Evolutionary conservation across 2,888 invertebrate species (phyloP), one percentile per base, ranked within the genome.

Genomic region (Drosophila mulleri): DNA sequence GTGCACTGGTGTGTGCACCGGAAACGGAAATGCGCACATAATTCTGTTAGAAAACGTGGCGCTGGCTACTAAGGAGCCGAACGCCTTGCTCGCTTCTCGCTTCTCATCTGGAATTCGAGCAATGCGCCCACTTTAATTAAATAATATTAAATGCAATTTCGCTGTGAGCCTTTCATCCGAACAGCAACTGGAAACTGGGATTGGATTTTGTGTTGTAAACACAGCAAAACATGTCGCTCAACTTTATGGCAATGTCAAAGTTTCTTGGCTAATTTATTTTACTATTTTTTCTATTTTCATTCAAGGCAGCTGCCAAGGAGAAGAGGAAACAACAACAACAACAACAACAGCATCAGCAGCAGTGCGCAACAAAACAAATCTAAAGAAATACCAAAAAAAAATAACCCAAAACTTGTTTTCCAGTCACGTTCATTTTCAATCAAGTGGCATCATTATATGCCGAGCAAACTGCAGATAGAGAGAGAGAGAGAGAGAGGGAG

Each of bases 351-450:
- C 32, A 58, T 32, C 37, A 57, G 23, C 52, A 47, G 37, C 18
- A 47, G 50, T 6, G 26, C 26, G 26, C 44, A 48, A 44, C 53
- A 45, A 48, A 35, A 42, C 48, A 62, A 68, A 44, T 61, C 44
- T 23, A 54, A 14, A 47, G 20, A 52, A 45, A 45, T 26, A 62
- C 9, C 9, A 41, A 48, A 67, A 67, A 68, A 66, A 71, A 68
- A 75, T 67, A 67, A 67, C 63, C 70, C 71, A 76, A 84, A 87
- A 89, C 85, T 89, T 76, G 85, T 91, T 91, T 91, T 92, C 92
- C 89, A 83, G 91, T 91, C 92, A 92, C 91, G 92, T 91, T 88
- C 91, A 79, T 80, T 92, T 92, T 92, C 91, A 90, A 91, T 91
- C 91, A 91, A 89, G 89, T 89, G 88, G 86, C 90, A 89, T 89